Evolutionary conservation across 64 coral and sea anemone species (phyloP).

Genomic region (Astreopora myriophthalma): DNA sequence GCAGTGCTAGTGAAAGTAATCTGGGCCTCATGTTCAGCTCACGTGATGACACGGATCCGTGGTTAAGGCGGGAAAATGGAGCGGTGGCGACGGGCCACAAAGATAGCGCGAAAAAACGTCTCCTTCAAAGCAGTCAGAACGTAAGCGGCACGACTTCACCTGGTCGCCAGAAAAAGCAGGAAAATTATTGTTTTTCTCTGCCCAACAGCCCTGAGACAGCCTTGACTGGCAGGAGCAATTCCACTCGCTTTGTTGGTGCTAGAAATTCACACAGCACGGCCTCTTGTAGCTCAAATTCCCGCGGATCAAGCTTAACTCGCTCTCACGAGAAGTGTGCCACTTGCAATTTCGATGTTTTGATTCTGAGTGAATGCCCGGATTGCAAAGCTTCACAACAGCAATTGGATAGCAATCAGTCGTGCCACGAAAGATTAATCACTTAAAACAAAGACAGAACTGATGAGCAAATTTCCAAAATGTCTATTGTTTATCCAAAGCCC

Average conservation of each 20-base stretch:
- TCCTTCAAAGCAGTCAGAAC: conserved; percentile 18
- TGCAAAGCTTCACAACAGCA: neutral
- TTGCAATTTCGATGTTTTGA: conserved; percentile 22
- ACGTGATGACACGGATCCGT: conserved; percentile 10
- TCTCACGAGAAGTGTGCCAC: neutral
- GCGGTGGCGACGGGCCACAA: neutral
- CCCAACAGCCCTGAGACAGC: neutral
- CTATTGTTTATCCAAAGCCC: too few relatives aligned
- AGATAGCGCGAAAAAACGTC: neutral
- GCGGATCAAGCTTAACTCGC: neutral
- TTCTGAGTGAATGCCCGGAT: neutral
- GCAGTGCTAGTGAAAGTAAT: conserved; percentile 7
- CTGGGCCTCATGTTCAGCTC: neutral
- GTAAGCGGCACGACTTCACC: neutral
- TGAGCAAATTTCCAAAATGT: too few relatives aligned
- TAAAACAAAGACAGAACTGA: neutral
- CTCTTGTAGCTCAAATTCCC: neutral
- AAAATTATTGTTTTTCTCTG: neutral
- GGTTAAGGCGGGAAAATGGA: neutral
- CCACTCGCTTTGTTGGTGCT: neutral
- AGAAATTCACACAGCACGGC: conserved; percentile 12
- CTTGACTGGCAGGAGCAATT: neutral
- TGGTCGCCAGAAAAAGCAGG: neutral
- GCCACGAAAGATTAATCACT: conserved; percentile 3
- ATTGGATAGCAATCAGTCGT: neutral